phyloP scores from a whole-genome alignment of 1,140 invertebrate species.

The Theocolax elegans region DNA sequence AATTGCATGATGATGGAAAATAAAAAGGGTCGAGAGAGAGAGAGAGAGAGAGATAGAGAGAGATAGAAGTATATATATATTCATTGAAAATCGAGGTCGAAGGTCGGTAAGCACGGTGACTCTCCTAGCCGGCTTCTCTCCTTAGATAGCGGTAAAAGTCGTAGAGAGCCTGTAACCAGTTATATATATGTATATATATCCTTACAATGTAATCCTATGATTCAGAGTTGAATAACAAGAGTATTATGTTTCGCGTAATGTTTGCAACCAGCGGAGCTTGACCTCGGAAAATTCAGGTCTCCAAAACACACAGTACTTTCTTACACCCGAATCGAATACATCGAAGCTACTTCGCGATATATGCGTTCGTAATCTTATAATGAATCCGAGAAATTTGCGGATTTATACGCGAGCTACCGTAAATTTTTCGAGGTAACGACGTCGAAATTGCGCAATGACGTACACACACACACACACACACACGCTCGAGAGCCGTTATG shows the following conservation, averaged over 20 bases:
- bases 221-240: conserved; percentile 33
- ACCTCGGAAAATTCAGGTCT: conserved; percentile 16
- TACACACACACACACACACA: no score
- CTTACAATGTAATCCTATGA: conserved; percentile 30
- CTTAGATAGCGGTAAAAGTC: conserved; percentile 32
- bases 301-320: no score
- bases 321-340: no score
- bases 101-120: conserved; percentile 24
- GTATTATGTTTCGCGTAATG: conserved; percentile 27
- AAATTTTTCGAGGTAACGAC: no score
- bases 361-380: no score
- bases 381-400: no score
- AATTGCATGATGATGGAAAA: conserved; percentile 3
- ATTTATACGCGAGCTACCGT: no score
- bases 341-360: no score
- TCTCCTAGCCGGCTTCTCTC: conserved; percentile 2
- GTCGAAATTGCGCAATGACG: no score
- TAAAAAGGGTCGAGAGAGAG: not conserved
- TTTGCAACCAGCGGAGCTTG: conserved; percentile 5
- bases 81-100: conserved; percentile 33
- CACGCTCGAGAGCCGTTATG: no score
- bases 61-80: not conserved
- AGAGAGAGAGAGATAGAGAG: no score
- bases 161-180: conserved; percentile 24
- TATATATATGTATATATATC: no score